Percentiles rank a stretch among this genome's conserved stretches.
Conservation (phyloP, 2,797 vertebrate species). For the Gymnodraco acuticeps region DNA sequence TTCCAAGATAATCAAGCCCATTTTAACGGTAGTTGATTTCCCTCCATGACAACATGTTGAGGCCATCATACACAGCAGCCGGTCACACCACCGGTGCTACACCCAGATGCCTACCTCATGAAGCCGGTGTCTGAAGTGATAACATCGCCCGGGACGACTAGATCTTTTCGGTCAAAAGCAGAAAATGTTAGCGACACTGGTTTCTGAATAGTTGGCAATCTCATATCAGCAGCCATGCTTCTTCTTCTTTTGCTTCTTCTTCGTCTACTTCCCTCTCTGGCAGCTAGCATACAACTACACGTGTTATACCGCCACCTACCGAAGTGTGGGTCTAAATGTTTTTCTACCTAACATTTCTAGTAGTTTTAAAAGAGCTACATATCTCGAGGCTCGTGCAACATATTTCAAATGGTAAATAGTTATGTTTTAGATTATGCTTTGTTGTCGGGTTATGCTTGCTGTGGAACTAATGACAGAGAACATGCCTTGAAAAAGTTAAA, state of each 20-base stretch:
- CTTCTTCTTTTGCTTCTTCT: neutral
- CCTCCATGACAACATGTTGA: neutral
- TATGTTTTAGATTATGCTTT: no score
- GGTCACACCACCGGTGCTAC: neutral
- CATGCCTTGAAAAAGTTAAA: neutral
- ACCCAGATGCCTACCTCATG: constrained; percentile 88
- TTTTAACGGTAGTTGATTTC: neutral
- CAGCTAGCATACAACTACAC: neutral
- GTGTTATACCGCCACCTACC: constrained; percentile 33
- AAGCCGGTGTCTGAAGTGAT: constrained; percentile 97
- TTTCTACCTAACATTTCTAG: rapidly evolving
- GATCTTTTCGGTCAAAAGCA: constrained; percentile 81
- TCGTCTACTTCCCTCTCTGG: constrained; percentile 15
- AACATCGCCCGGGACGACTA: constrained; percentile 95
- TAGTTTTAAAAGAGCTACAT: neutral
- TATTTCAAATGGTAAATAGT: neutral
- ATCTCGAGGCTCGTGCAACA: rapidly evolving
- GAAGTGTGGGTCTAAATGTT: neutral
- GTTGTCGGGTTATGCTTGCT: no score
- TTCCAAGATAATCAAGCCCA: neutral
- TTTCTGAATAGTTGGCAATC: constrained; percentile 85
- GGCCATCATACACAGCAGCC: neutral
- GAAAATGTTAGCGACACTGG: constrained; percentile 51
- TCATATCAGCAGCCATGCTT: constrained; percentile 92
- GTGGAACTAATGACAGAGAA: no score